Conservation (phyloP, 1,140 invertebrate species). For the Bombus pyrosoma region DNA sequence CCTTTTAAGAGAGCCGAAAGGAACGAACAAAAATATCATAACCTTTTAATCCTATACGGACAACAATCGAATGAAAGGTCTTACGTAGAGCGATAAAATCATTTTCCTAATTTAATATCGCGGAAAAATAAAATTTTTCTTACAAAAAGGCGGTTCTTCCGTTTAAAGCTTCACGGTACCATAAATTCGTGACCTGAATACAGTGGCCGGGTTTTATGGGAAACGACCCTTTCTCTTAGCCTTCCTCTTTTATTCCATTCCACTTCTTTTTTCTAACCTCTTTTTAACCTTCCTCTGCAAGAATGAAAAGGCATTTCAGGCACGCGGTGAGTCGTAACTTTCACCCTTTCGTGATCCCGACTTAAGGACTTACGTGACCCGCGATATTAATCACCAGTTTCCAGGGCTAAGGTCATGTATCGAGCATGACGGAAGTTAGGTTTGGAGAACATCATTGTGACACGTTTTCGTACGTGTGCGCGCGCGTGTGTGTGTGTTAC, state of each 20-base stretch:
- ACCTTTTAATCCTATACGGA: not conserved
- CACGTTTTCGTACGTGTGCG: not conserved
- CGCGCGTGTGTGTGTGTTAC: rapidly evolving
- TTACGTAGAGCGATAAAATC: not conserved
- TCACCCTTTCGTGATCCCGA: constrained; percentile 55
- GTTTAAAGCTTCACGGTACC: not conserved
- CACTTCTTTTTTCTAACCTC: too few species aligned
- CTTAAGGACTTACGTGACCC: constrained; percentile 66
- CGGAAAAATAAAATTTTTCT: not conserved
- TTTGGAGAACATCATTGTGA: not conserved
- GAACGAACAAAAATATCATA: not conserved
- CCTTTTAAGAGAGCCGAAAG: not conserved
- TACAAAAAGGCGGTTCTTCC: not conserved
- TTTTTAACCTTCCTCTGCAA: not conserved
- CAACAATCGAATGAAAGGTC: not conserved
- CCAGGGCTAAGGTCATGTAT: constrained; percentile 76
- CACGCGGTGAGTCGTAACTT: constrained; percentile 28
- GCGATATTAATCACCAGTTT: constrained; percentile 67
- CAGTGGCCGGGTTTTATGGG: not conserved
- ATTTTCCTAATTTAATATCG: constrained; percentile 2
- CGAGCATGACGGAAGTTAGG: constrained; percentile 36
- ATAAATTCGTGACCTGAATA: constrained; percentile 17
- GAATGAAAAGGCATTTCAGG: not conserved
- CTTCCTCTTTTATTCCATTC: too few species aligned
- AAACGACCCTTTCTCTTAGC: not conserved